Base-by-base conservation (phyloP, 2,888 invertebrate species). In the Euzophera pinguis region DNA sequence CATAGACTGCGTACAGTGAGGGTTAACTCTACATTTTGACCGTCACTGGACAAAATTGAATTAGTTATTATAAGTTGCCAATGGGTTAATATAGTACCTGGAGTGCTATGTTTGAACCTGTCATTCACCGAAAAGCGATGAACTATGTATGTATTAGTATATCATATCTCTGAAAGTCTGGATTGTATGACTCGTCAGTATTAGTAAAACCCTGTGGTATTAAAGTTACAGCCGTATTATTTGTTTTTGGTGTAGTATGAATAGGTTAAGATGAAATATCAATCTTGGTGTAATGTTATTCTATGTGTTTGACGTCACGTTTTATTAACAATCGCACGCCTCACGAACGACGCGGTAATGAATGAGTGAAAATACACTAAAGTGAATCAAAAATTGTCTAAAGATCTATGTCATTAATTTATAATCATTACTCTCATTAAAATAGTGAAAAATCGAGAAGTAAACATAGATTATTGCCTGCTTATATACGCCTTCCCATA, bases 171-270 rank as follows among this genome's bases (percentile, higher is more conserved):
- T 86, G 80, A 84, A 84, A 75, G 57, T 67, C 67, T 71, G 68
- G 63, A 75, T 71, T 73, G 69, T 73, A 73, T 68, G 67, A 75
- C 80, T 83, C 77, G 81, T 81, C 89, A 89, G 89, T 89, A 89
- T 88, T 88, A 87, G 78, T 64, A 63, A 75, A 74, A 80, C 76
- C 78, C 81, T 86, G 84, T 86, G 82, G 78, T 87, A 83, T 81
- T 74, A 65, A 74, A 75, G 62, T 53, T 56, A 64, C 81, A 83
- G 77, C 74, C 75, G 75, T 78, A 71, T 73, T 68, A 68, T 64
- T 73, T 71, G 68, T 65, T 80, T 38, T 82, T 78, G 71, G 69
- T 78, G 78, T 84, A 84, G 77, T 77, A 69, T 64, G 65, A 45
- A 69, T 84, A 85, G 82, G 60, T 53, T 84, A 84, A 81, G 79